A percentile compares a stretch with the other conserved stretches of the same genome.
Evolutionary conservation across 2,888 invertebrate genomes (phyloP).

Genomic region (Tuberolachnus salignus): DNA sequence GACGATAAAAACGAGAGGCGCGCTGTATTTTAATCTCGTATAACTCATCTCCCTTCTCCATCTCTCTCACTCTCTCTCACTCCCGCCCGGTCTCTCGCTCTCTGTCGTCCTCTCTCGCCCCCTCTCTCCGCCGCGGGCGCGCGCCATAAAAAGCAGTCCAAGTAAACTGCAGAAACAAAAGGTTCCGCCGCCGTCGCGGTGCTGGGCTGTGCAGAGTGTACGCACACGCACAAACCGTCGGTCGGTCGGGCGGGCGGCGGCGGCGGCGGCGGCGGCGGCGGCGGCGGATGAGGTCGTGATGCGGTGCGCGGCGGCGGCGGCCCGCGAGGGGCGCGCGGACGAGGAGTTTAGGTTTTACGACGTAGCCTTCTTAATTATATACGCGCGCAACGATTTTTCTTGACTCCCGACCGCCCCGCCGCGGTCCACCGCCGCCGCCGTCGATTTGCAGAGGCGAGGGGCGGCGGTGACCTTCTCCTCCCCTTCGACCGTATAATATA

Average conservation of each 20-base stretch:
- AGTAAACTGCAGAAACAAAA: conserved; percentile 51
- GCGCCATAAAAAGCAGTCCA: conserved; percentile 54
- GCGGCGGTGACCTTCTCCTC: conserved; percentile 39
- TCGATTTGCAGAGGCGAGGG: conserved; percentile 32
- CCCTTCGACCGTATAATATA: background rate
- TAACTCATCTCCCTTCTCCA: conserved; percentile 49
- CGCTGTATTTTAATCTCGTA: conserved; percentile 55
- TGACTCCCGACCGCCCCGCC: conserved; percentile 9
- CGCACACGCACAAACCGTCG: background rate
- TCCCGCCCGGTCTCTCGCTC: too few relatives aligned
- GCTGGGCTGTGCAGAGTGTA: background rate
- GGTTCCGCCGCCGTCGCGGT: background rate
- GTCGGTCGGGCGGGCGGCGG: background rate
- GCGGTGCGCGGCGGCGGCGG: background rate
- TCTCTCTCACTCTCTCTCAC: too few relatives aligned
- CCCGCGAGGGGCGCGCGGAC: background rate
- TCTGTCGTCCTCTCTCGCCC: too few relatives aligned
- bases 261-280: background rate
- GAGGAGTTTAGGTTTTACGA: conserved; percentile 49
- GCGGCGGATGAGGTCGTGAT: background rate
- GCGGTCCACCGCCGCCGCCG: background rate
- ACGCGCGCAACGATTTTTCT: conserved; percentile 55
- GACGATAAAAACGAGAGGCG: conserved; percentile 53
- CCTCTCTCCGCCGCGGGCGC: too few relatives aligned
- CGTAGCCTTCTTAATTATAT: conserved; percentile 56